phyloP scores from a whole-genome alignment of 2,113 vertebrate species.

The Felis catus region F.catus_Fca126_mat1.0 CM031420.1:106578501-106579000 shows the following conservation, averaged over 20 bases:
- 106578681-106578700: background rate
- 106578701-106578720: background rate
- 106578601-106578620: background rate
- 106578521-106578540: background rate
- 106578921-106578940: background rate
- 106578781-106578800: constrained; percentile 66
- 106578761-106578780: constrained; percentile 61
- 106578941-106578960: background rate
- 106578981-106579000: rapidly evolving
- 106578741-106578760: constrained; percentile 49
- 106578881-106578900: background rate
- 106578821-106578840: constrained; percentile 7
- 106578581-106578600: background rate
- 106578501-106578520: background rate
- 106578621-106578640: background rate
- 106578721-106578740: background rate
- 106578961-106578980: background rate
- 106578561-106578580: background rate
- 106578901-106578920: background rate
- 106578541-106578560: background rate
- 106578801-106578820: constrained; percentile 24
- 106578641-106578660: rapidly evolving
- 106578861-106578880: constrained; percentile 36
- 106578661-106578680: background rate
- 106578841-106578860: background rate